phyloP scores from a whole-genome alignment of 1,140 invertebrate genomes.

The Euschistus heros region DNA sequence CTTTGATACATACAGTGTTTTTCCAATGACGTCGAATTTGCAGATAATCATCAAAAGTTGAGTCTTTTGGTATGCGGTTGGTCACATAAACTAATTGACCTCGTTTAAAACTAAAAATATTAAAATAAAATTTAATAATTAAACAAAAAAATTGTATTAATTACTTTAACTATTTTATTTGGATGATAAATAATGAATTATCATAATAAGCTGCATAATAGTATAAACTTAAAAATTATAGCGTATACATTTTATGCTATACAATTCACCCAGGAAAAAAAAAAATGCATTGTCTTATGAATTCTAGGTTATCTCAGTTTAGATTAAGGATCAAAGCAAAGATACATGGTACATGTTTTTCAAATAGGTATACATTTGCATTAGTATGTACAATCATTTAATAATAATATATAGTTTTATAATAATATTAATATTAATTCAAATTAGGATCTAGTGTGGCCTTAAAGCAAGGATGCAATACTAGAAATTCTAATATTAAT shows the following conservation, averaged over 20 bases:
- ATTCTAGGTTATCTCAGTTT: neutral
- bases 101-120: slow-evolving; percentile 8
- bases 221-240: neutral
- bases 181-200: neutral
- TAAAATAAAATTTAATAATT: neutral
- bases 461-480: too few relatives aligned
- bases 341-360: too few relatives aligned
- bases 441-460: too few relatives aligned
- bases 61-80: neutral
- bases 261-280: neutral
- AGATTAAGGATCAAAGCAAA: too few relatives aligned
- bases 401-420: too few relatives aligned
- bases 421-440: too few relatives aligned
- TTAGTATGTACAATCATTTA: too few relatives aligned
- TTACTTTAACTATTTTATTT: too few relatives aligned
- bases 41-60: slow-evolving; percentile 1
- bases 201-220: neutral
- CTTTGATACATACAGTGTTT: slow-evolving; percentile 1
- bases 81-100: slow-evolving; percentile 1
- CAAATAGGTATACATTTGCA: too few relatives aligned
- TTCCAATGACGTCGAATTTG: slow-evolving; percentile 7
- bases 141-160: neutral
- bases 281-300: neutral
- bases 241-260: neutral
- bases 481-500: too few relatives aligned